Percentiles rank a stretch among this genome's conserved stretches.
Evolutionary conservation across 2,888 invertebrate genomes (phyloP).

Genomic region (Prosopocoilus inquinatus): DNA sequence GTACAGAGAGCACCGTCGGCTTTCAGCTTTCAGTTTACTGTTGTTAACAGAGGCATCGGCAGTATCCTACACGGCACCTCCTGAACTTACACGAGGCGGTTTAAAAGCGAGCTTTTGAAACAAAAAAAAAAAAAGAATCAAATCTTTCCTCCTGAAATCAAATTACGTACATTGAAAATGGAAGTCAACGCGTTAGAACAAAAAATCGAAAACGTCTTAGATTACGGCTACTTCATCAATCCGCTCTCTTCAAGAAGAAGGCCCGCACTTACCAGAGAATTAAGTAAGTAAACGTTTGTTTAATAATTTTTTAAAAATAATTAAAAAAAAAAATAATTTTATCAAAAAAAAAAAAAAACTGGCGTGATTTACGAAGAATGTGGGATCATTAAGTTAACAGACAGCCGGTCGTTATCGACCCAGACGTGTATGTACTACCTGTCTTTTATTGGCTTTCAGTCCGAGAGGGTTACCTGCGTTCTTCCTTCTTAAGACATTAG

Average conservation of each 20-base stretch:
- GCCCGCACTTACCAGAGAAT: slow-evolving; percentile 54
- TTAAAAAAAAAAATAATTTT: not conserved
- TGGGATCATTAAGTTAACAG: not conserved
- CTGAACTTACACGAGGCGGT: not conserved
- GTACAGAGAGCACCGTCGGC: not conserved
- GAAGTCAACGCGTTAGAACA: slow-evolving; percentile 7
- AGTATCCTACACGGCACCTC: too few species aligned
- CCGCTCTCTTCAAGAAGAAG: slow-evolving; percentile 51
- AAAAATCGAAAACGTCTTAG: slow-evolving; percentile 27
- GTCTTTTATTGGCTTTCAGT: too few species aligned
- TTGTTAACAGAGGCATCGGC: not conserved
- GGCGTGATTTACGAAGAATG: not conserved
- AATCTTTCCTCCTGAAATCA: not conserved
- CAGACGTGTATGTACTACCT: too few species aligned
- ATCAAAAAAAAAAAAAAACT: not conserved
- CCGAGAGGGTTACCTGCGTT: too few species aligned
- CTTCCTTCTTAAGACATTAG: not conserved
- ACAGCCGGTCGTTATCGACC: not conserved
- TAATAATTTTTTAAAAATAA: not conserved
- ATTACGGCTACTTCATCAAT: slow-evolving; percentile 54
- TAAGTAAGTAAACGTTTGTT: slow-evolving; percentile 57
- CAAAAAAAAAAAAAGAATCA: too few species aligned
- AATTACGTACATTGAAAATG: too few species aligned
- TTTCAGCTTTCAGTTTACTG: not conserved
- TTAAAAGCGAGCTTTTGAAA: slow-evolving; percentile 1